Percentiles rank a stretch among this genome's conserved stretches.
phyloP scores from a whole-genome alignment of 1,140 invertebrate genomes.

The Oncopeltus fasciatus region DNA sequence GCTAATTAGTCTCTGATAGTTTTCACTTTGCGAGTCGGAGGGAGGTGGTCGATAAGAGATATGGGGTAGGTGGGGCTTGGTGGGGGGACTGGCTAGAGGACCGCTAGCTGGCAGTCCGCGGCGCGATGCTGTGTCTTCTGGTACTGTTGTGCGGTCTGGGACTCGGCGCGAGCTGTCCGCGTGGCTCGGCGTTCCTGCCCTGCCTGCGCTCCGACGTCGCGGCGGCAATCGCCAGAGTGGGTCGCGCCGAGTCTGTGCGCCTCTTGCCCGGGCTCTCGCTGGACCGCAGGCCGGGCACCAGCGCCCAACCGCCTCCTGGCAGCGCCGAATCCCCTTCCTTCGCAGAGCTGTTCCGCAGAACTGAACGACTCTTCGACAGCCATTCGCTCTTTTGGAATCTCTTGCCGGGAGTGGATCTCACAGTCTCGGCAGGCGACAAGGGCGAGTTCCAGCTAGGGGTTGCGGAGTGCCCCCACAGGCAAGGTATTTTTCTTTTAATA shows the following conservation, averaged over 20 bases:
- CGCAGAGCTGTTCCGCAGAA: not conserved
- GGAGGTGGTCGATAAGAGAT: too few relatives aligned
- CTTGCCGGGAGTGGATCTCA: conserved; percentile 9
- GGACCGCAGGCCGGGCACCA: not conserved
- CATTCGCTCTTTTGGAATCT: conserved; percentile 2
- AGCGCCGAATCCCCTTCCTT: not conserved
- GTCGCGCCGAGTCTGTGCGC: not conserved
- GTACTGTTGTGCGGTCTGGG: too few relatives aligned
- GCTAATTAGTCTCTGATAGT: too few relatives aligned
- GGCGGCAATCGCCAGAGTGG: not conserved
- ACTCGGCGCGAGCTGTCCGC: not conserved
- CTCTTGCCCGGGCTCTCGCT: not conserved
- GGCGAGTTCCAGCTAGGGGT: not conserved
- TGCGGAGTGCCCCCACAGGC: not conserved
- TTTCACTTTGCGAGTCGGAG: too few relatives aligned
- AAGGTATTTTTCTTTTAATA: not conserved
- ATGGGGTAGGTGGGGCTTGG: too few relatives aligned
- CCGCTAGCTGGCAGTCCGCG: too few relatives aligned
- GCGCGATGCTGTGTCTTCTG: too few relatives aligned
- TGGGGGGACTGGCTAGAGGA: too few relatives aligned
- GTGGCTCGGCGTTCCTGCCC: not conserved
- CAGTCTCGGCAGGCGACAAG: not conserved
- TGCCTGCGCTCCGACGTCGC: not conserved
- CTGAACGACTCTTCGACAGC: conserved; percentile 4
- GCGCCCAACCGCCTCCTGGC: not conserved